Evolutionary conservation across 1,140 invertebrate genomes (phyloP).

Genomic region (Cotesia typhae): DNA sequence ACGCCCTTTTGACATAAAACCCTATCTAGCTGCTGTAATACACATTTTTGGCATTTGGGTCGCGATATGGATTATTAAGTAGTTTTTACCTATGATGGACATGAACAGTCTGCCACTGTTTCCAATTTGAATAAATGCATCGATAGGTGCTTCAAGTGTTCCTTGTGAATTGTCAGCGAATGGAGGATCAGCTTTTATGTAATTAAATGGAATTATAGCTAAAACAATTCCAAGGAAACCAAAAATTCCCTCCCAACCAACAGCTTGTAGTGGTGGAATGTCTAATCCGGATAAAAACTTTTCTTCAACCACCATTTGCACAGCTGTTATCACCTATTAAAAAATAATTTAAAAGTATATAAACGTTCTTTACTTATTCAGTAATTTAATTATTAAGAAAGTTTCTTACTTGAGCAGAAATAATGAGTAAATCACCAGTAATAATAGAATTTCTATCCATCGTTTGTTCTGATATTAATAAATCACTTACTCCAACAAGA

Average conservation of each 20-base stretch:
- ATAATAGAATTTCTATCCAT: conserved; percentile 79
- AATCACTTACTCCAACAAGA: conserved; percentile 85
- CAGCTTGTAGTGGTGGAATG: conserved; percentile 84
- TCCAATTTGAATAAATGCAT: conserved; percentile 84
- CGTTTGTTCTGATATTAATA: conserved; percentile 65
- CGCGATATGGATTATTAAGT: background rate
- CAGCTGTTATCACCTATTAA: conserved; percentile 79
- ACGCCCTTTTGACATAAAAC: no score
- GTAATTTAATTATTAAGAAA: conserved; percentile 7
- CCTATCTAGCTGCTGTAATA: no score
- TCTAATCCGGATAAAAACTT: conserved; percentile 85
- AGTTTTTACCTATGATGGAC: conserved; percentile 72
- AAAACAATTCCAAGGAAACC: conserved; percentile 81
- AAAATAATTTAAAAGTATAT: conserved; percentile 23
- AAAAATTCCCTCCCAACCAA: conserved; percentile 94
- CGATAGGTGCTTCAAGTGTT: conserved; percentile 86
- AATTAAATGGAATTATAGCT: conserved; percentile 86
- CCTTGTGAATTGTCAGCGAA: conserved; percentile 81
- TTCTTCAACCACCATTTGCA: conserved; percentile 95
- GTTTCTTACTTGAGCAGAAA: conserved; percentile 77
- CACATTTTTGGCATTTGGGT: no score
- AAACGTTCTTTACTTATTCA: conserved; percentile 9
- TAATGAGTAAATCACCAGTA: conserved; percentile 91
- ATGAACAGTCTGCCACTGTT: conserved; percentile 72
- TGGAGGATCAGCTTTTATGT: conserved; percentile 76